These are phyloP conservation scores for Lamprologus lemairii DNA, from an alignment of 2,113 vertebrate genomes.

Conservation along the genomic window DNA sequence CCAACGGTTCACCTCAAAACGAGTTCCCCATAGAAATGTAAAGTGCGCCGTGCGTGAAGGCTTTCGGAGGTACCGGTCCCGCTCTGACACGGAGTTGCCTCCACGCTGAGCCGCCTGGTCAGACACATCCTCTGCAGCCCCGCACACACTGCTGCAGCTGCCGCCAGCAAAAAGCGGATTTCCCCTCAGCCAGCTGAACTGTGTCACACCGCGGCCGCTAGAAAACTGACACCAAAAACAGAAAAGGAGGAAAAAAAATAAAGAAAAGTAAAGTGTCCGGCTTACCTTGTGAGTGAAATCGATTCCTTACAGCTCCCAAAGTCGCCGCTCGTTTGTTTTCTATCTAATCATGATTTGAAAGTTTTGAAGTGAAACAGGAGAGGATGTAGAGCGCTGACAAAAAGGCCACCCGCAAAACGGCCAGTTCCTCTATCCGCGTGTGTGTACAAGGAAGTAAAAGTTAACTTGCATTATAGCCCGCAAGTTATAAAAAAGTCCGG, in stretches of 20 bases:
- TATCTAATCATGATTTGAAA: conserved; percentile 33
- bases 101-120: background rate
- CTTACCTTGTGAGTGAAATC: conserved; percentile 23
- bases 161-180: conserved; percentile 5
- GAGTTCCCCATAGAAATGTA: background rate
- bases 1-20: background rate
- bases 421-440: conserved; percentile 74
- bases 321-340: background rate
- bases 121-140: background rate
- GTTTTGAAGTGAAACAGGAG: background rate
- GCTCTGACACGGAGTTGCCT: background rate
- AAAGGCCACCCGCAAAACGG: conserved; percentile 33
- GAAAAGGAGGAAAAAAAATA: accelerated
- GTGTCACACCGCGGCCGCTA: background rate
- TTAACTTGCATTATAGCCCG: conserved; percentile 53
- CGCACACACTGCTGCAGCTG: background rate
- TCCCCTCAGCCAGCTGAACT: background rate
- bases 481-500: conserved; percentile 49
- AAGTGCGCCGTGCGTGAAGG: background rate
- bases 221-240: background rate
- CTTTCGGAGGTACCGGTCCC: background rate
- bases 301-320: background rate
- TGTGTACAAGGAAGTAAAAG: conserved; percentile 75
- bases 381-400: conserved; percentile 16
- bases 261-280: background rate